Evolutionary conservation across 2,888 invertebrate species (phyloP).

Genomic region (Amblyjoppa proteus): DNA sequence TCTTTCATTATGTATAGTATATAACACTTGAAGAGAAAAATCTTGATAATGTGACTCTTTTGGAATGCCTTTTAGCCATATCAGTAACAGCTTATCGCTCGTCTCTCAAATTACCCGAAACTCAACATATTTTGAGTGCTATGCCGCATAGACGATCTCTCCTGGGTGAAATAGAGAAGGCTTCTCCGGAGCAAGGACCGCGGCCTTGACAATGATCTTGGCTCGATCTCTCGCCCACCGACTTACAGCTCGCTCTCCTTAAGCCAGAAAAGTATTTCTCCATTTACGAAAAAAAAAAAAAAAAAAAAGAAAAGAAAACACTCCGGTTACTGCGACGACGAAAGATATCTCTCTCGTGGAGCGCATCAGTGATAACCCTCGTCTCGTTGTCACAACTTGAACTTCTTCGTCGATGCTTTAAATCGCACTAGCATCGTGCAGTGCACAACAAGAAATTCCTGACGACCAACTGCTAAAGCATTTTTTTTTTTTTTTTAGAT

Average conservation of each 20-base stretch:
- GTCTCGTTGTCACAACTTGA: conserved; percentile 22
- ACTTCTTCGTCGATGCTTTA: not conserved
- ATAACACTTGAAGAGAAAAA: not conserved
- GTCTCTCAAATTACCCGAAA: not conserved
- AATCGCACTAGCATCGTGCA: not conserved
- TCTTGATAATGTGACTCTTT: not conserved
- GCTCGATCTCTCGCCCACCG: conserved; percentile 13
- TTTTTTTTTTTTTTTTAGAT: not conserved
- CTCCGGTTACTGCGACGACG: conserved; percentile 6
- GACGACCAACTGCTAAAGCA: conserved; percentile 30
- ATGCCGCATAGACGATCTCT: not conserved
- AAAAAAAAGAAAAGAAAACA: conserved; percentile 3
- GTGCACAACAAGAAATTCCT: conserved; percentile 9
- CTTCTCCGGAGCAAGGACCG: conserved; percentile 14
- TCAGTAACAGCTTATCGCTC: not conserved
- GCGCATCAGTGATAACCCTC: conserved; percentile 55
- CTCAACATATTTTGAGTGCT: conserved; percentile 1
- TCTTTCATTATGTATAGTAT: not conserved
- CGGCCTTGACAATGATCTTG: conserved; percentile 66
- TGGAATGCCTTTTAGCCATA: conserved; percentile 20
- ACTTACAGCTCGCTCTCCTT: conserved; percentile 13
- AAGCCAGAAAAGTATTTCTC: conserved; percentile 32
- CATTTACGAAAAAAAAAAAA: conserved; percentile 14
- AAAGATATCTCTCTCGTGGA: conserved; percentile 26
- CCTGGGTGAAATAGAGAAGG: conserved; percentile 2